Conservation (phyloP, 2,113 vertebrate species). For the Blennius ocellaris region DNA sequence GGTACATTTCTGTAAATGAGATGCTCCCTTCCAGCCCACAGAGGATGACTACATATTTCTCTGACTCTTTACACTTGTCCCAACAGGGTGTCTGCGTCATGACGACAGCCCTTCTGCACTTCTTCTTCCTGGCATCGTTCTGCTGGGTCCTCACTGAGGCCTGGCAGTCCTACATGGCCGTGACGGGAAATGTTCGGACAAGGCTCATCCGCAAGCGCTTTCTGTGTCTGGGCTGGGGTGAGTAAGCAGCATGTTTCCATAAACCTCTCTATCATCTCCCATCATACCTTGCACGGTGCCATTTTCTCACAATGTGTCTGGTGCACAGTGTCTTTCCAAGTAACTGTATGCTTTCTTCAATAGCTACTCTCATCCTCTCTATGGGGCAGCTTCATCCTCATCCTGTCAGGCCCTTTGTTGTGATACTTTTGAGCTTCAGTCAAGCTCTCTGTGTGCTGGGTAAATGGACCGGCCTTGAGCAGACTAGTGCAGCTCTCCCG, state of each 20-base stretch:
- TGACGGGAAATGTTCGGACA: constrained; percentile 98
- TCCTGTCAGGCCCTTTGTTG: constrained; percentile 60
- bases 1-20: not conserved
- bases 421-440: constrained; percentile 59
- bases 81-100: constrained; percentile 94
- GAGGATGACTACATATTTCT: no score
- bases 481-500: constrained; percentile 36
- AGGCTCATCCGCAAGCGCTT: constrained; percentile 98
- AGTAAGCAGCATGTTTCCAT: constrained; percentile 66
- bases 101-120: constrained; percentile 98
- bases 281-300: constrained; percentile 38
- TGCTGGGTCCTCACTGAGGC: constrained; percentile 99
- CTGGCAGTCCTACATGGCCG: constrained; percentile 99
- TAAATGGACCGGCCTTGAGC: constrained; percentile 62
- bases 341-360: constrained; percentile 18
- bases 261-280: constrained; percentile 45
- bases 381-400: constrained; percentile 38
- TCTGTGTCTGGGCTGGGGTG: constrained; percentile 99
- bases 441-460: constrained; percentile 51
- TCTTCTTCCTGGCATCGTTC: constrained; percentile 99
- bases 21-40: not conserved
- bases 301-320: constrained; percentile 44
- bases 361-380: constrained; percentile 22
- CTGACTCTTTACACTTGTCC: constrained; percentile 21
- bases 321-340: constrained; percentile 44